These are phyloP conservation scores for Sceloporus undulatus DNA, from an alignment of 2,113 vertebrate genomes.

Conservation along the genomic window DNA sequence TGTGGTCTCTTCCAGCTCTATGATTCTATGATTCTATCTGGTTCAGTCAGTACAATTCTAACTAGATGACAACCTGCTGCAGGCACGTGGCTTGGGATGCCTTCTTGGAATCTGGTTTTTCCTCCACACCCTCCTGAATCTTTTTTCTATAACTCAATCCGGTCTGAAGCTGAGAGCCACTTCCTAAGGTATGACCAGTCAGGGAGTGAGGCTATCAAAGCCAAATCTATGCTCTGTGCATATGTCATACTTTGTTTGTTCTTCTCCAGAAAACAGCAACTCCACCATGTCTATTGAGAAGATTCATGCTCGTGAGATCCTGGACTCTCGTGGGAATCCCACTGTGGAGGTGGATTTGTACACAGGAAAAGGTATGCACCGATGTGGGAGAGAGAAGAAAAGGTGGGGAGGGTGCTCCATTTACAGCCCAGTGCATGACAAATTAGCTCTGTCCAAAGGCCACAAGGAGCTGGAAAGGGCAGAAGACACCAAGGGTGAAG, in stretches of 20 bases:
- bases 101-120: background rate
- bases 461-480: constrained; percentile 7
- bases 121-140: background rate
- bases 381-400: rapidly evolving
- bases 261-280: constrained; percentile 43
- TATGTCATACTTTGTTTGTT: background rate
- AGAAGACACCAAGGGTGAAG: background rate
- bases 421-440: rapidly evolving
- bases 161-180: too few relatives aligned
- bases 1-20: too few relatives aligned
- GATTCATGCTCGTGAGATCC: constrained; percentile 92
- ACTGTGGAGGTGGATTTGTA: constrained; percentile 92
- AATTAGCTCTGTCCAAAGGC: background rate
- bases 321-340: constrained; percentile 95
- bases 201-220: background rate
- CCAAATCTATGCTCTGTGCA: background rate
- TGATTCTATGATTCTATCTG: background rate
- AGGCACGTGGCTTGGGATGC: too few relatives aligned
- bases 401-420: background rate
- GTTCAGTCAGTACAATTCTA: background rate
- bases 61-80: too few relatives aligned
- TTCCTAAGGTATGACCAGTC: background rate
- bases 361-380: constrained; percentile 85
- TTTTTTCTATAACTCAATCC: background rate
- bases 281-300: constrained; percentile 88